Base-by-base conservation (phyloP, 2,797 vertebrate species). In the Rachycentron canadum region DNA sequence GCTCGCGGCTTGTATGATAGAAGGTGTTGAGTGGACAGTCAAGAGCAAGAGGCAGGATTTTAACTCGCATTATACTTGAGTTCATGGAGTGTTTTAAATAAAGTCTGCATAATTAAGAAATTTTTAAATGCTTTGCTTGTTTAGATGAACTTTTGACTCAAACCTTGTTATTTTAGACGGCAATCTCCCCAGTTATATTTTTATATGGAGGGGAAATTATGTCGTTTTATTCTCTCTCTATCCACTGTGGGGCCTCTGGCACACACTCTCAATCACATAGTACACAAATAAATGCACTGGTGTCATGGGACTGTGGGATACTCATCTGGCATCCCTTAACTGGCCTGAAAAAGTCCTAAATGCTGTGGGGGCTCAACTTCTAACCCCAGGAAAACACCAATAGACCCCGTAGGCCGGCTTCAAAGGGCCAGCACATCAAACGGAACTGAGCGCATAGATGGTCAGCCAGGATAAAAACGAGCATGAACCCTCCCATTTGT, bases 361-460 rank as follows among this genome's bases (percentile, higher is more conserved):
- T 88, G 86, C 82, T 84, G 81, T 65, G 85, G 81, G 84, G 87
- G 90, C 85, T 93, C 89, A 93, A 91, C 91, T 91, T 87, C 79
- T 91, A 92, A 94, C 92, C 92, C 88, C 88, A 91, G 91, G 91
- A 93, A 91, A 92, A 89, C 89, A 89, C 89, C 89, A 89, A 85
- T 91, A 93, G 89, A 92, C 90, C 86, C 81, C 17, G 72, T 83
- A 87, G 89, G 83, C 85, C 79, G 56, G 90, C 94, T 91, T 95
- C 93, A 93, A 94, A 95, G 91, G 59, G 43, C 32, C 74, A 30
- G 62, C 52, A 93, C 92, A 92, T 94, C 93, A 94, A 93, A 94
- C 87, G 65, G 82, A 85, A 71, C 82, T 9, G 62, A 83, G 84
- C 73, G 30, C 75, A 50, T 81, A 86, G 92, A 92, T 90, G 88